Conservation (phyloP, 2,797 vertebrate genomes). For the Anabacerthia variegaticeps region DNA sequence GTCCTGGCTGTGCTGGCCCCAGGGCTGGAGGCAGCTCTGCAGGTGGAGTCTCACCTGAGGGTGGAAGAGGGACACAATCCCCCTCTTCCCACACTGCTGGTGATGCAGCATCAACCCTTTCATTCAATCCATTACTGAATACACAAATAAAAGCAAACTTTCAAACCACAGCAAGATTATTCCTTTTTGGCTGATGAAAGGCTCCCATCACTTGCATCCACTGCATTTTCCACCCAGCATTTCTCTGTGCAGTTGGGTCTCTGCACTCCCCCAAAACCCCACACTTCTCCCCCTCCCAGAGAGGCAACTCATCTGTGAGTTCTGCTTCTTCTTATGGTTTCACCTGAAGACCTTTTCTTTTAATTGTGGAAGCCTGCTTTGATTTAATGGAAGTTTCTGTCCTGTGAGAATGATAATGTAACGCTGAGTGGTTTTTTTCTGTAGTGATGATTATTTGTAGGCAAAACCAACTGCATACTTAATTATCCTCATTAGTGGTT, state of each 20-base stretch:
- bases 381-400: slow-evolving; percentile 53
- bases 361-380: slow-evolving; percentile 35
- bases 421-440: neutral
- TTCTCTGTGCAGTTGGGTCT: neutral
- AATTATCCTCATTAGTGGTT: slow-evolving; percentile 68
- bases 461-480: slow-evolving; percentile 59
- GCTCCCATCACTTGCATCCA: neutral
- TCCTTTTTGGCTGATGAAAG: neutral
- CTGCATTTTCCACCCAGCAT: neutral
- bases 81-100: neutral
- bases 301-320: neutral
- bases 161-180: neutral
- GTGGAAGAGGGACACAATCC: neutral
- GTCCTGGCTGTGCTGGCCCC: neutral
- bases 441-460: neutral
- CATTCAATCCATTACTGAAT: neutral
- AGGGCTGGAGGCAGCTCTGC: neutral
- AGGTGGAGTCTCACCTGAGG: neutral
- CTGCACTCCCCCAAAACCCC: neutral
- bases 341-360: slow-evolving; percentile 15
- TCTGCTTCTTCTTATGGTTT: neutral
- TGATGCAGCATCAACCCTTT: neutral
- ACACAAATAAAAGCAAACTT: neutral
- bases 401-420: slow-evolving; percentile 14
- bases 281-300: neutral